A percentile compares a stretch with the other conserved stretches of the same genome.
Conservation (phyloP, 92 coral and sea anemone species). For the Desmophyllum pertusum region DNA sequence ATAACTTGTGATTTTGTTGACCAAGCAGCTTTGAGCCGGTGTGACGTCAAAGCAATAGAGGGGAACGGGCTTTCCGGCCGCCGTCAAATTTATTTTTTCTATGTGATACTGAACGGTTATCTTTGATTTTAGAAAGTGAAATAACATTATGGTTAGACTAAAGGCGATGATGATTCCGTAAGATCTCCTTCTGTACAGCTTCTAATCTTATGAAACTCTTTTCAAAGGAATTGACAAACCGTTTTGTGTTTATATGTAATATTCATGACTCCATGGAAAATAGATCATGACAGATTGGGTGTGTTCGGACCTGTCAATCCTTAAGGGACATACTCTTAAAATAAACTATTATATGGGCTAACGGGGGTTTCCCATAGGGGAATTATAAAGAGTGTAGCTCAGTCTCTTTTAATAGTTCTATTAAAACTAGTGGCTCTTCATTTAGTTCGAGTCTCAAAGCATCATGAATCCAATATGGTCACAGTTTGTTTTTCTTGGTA, state of each 20-base stretch:
- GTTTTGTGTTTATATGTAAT: neutral
- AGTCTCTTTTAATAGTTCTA: too few species aligned
- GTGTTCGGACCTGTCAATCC: neutral
- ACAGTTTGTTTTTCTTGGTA: neutral
- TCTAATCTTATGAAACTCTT: too few species aligned
- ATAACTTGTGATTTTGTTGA: neutral
- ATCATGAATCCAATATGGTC: neutral
- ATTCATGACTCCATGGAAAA: neutral
- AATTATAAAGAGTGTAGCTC: neutral
- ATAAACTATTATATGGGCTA: neutral
- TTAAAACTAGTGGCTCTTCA: neutral
- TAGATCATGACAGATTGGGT: neutral
- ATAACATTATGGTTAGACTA: neutral
- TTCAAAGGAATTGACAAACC: too few species aligned
- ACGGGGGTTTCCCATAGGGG: neutral
- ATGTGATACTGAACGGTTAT: too few species aligned
- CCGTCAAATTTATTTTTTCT: too few species aligned
- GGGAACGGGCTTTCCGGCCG: too few species aligned
- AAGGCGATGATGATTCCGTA: too few species aligned
- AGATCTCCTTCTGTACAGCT: too few species aligned
- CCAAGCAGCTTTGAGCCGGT: neutral
- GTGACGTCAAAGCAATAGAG: too few species aligned
- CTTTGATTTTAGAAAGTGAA: neutral
- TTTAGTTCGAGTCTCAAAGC: neutral
- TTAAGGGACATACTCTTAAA: neutral